phyloP scores from a whole-genome alignment of 2,113 vertebrate species.

The Oncorhynchus gorbuscha region DNA sequence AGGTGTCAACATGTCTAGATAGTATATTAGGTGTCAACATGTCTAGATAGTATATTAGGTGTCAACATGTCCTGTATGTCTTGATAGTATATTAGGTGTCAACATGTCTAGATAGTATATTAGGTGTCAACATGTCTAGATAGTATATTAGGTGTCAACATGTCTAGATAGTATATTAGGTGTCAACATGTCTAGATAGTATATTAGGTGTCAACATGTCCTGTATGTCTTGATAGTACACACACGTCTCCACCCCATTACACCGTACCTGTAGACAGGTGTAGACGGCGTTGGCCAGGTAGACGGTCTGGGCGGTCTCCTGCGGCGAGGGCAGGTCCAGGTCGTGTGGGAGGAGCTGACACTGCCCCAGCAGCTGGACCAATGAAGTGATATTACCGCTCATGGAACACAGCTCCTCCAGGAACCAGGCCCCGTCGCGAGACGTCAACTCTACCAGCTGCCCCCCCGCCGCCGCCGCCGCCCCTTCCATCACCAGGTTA shows the following conservation, averaged over 20 bases:
- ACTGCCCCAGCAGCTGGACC: conserved; percentile 88
- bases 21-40: too few species aligned
- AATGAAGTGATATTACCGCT: conserved; percentile 90
- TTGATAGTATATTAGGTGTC: too few species aligned
- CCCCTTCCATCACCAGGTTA: conserved; percentile 96
- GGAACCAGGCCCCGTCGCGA: conserved; percentile 94
- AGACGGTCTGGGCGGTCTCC: conserved; percentile 86
- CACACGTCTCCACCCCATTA: neutral
- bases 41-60: too few species aligned
- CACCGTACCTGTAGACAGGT: conserved; percentile 87
- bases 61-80: too few species aligned
- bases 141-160: too few species aligned
- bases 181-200: too few species aligned
- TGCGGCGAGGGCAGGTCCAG: conserved; percentile 87
- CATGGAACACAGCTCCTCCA: conserved; percentile 98
- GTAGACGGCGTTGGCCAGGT: conserved; percentile 92
- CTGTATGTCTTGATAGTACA: too few species aligned
- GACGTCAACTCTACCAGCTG: conserved; percentile 93
- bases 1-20: too few species aligned
- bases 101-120: too few species aligned
- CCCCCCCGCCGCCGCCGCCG: conserved; percentile 90
- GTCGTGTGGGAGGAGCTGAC: conserved; percentile 88
- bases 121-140: too few species aligned
- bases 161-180: too few species aligned
- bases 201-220: too few species aligned